Evolutionary conservation across 2,888 invertebrate species (phyloP), one percentile per base, ranked within the genome.

Genomic region (Capitulum mitella): DNA sequence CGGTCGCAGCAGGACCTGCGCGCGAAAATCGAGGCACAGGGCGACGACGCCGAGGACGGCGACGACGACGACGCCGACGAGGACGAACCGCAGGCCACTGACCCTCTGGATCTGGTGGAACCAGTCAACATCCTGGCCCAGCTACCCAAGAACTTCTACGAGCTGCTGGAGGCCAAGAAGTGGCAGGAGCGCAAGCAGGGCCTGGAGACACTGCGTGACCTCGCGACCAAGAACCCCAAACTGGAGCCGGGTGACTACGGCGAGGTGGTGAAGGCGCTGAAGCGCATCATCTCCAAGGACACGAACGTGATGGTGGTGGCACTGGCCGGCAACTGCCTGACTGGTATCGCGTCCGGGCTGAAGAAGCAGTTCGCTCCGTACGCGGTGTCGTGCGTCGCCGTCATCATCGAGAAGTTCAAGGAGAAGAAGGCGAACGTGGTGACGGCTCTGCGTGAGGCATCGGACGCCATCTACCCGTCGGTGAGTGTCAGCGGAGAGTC

Each of bases 121-220:
- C 93, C 98, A 0, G 95, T 97, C 77, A 97, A 99, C 84, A 94
- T 99, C 82, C 86, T 98, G 0, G 92, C 94, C 0, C 94, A 95
- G 85, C 86, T 99, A 54, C 97, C 98, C 0, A 95, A 95, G 87
- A 96, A 98, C 86, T 98, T 98, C 86, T 96, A 92, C 85, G 97
- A 97, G 6, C 94, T 97, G 85, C 85, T 94, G 6, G 96, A 98
- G 83, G 94, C 94, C 0, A 97, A 95, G 86, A 98, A 96, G 84
- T 99, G 97, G 99, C 95, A 95, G 84, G 95, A 98, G 79, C 88
- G 99, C 46, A 97, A 97, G 85, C 97, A 98, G 85, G 92, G 93
- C 0, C 85, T 99, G 26, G 98, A 98, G 83, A 88, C 89, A 0
- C 85, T 98, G 22, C 94, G 95, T 82, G 90, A 89, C 82, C 87